phyloP scores from a whole-genome alignment of 2,797 vertebrate genomes.

The Peromyscus eremicus region DNA sequence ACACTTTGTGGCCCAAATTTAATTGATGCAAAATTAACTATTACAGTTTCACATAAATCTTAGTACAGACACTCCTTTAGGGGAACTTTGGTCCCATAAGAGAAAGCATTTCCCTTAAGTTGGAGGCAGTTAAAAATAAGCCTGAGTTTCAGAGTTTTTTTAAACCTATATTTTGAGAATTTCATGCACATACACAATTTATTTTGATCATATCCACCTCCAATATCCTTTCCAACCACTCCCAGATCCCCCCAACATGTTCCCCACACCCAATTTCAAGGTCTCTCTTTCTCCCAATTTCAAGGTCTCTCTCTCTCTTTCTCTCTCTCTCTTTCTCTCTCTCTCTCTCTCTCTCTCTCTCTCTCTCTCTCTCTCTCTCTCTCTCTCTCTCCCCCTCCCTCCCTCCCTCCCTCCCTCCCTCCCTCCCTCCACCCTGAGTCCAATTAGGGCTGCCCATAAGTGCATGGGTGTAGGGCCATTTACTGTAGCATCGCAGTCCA shows the following conservation, averaged over 20 bases:
- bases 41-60: not conserved
- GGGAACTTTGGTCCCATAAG: conserved; percentile 48
- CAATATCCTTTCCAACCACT: not conserved
- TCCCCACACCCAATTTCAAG: not conserved
- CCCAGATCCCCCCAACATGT: not conserved
- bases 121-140: conserved; percentile 37
- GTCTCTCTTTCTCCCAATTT: not conserved
- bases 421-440: not conserved
- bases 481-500: not conserved
- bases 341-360: not conserved
- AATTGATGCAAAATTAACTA: conserved; percentile 52
- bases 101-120: conserved; percentile 36
- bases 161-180: conserved; percentile 40
- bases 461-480: not conserved
- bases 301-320: too few relatives aligned
- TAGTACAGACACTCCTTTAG: conserved; percentile 41
- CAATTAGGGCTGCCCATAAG: not conserved
- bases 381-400: not conserved
- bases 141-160: conserved; percentile 39
- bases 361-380: too few relatives aligned
- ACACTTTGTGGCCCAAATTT: not conserved
- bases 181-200: not conserved
- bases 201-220: not conserved
- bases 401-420: not conserved
- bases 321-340: not conserved